Base-by-base conservation (phyloP, 1,140 invertebrate genomes). In the Rhyacophila brunnea region DNA sequence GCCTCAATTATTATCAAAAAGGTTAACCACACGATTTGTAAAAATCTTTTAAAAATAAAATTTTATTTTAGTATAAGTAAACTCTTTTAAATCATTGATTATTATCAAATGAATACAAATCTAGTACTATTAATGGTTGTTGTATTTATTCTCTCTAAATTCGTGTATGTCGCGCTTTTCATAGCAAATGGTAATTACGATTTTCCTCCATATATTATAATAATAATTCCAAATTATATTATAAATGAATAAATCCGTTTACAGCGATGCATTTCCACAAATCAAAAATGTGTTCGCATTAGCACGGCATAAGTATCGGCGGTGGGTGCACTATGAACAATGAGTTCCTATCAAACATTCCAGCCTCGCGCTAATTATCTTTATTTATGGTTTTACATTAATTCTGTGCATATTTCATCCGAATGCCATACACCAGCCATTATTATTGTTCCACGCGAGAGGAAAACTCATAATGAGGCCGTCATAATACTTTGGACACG, bases 271-370 rank as follows among this genome's bases (percentile, higher is more conserved):
- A 13, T 48, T 59, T 47, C 51, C 62, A 64, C 62, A 64, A 64
- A 64, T 64, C 62, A 64, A 64, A 64, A 64, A 64, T 64, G 60
- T 53, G 55, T 60, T 64, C 58, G 48, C 56, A 64, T 64, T 59
- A 64, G 57, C 42, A 40, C 44, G 32, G 40, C 35, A 43, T 45
- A 48, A 32, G 36, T 58, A 53, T 42, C 23, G 52, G 45, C 46
- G 58, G 38, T 56, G 62, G 46, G 42, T 55, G 44, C 52, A 55
- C 42, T 19, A 45, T 50, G 62, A 64, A 64, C 62, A 64, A 64
- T 64, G 62, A 59, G 56, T 40, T 36, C 35, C 62, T 58, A 59
- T 64, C 62, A 59, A 63, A 58, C 55, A 62, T 52, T 58, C 51
- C 62, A 49, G 55, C 40, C 60, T 35, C 20, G 49, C 45, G 62